Evolutionary conservation across 2,888 invertebrate species (phyloP), one percentile per base, ranked within the genome.

Genomic region (Parapristionchus giblindavisi): DNA sequence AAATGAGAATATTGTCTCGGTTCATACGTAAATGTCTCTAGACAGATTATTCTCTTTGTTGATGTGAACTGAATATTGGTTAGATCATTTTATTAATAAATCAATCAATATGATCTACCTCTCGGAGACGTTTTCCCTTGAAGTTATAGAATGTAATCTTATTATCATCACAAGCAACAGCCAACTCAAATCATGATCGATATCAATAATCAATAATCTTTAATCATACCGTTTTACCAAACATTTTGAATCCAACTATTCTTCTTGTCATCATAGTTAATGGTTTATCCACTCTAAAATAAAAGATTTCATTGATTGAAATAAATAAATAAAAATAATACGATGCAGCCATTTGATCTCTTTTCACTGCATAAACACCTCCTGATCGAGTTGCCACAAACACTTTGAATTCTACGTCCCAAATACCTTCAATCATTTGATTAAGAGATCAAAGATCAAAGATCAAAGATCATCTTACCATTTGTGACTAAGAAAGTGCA

Each of bases 21-120:
- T 32, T 54, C 70, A 32, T 71, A 71, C 5, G n/a, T 36, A 40
- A 71, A 71, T 11, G 56, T 43, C 48, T 71, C 70, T 40, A 71
- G 29, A 1, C 70, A 54, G 56, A 71, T 56, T 29, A 71, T 71
- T 4, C 68, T 51, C 24, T 32, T 24, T 14, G 21, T 5, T 0
- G 52, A 34, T 0, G 36, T 34, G 43, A 68, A 27, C 68, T 68
- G 68, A 48, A 48, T 14, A 11, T 11, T 11, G 21, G 48, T 48
- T 21, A 21, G 48, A 11, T 48, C 48, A 48, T 48, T 21, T 48
- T 21, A 48, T 48, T 11, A 48, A 21, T 48, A 21, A 21, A 48
- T 48, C 14, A 48, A 48, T 21, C 48, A 48, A 48, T 48, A 11
- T 48, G 48, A 11, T 14, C 48, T 21, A 68, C 68, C 68, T 68